Conservation (phyloP, 2,888 invertebrate species). For the Augochlorella aurata region DNA sequence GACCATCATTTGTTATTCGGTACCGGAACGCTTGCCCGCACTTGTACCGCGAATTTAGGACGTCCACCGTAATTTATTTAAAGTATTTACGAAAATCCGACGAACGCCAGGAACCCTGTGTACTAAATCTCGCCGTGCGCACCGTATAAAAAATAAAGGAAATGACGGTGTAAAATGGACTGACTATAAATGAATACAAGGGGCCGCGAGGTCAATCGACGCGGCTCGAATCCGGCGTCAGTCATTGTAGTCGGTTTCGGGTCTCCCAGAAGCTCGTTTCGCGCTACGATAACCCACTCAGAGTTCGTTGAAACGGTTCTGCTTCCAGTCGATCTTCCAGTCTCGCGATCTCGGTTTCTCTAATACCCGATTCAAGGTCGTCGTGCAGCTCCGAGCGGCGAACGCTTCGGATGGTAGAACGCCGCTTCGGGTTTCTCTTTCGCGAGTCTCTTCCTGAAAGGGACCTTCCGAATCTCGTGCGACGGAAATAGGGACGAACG, state of each 20-base stretch:
- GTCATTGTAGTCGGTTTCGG: slow-evolving; percentile 34
- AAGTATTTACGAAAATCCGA: too few relatives aligned
- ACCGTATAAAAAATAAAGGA: slow-evolving; percentile 66
- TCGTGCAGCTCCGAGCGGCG: neutral
- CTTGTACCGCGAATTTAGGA: too few relatives aligned
- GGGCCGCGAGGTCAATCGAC: slow-evolving; percentile 73
- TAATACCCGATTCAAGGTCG: neutral
- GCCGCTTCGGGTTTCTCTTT: too few relatives aligned
- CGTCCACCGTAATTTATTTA: too few relatives aligned
- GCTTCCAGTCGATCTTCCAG: neutral
- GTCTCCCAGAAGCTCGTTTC: slow-evolving; percentile 30
- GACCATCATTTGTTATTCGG: too few relatives aligned
- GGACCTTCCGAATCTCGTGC: neutral
- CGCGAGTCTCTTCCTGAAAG: too few relatives aligned
- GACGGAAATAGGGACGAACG: too few relatives aligned
- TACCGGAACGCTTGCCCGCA: too few relatives aligned
- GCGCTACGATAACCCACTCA: slow-evolving; percentile 18
- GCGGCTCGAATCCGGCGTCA: slow-evolving; percentile 42
- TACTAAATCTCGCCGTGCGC: too few relatives aligned
- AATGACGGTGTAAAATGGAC: slow-evolving; percentile 76
- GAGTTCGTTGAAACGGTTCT: neutral
- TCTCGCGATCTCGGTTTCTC: neutral
- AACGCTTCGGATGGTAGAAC: neutral
- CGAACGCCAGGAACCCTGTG: too few relatives aligned
- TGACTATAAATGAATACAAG: slow-evolving; percentile 74